Conservation (phyloP, 1,140 invertebrate genomes). For the Hypothenemus hampei region DNA sequence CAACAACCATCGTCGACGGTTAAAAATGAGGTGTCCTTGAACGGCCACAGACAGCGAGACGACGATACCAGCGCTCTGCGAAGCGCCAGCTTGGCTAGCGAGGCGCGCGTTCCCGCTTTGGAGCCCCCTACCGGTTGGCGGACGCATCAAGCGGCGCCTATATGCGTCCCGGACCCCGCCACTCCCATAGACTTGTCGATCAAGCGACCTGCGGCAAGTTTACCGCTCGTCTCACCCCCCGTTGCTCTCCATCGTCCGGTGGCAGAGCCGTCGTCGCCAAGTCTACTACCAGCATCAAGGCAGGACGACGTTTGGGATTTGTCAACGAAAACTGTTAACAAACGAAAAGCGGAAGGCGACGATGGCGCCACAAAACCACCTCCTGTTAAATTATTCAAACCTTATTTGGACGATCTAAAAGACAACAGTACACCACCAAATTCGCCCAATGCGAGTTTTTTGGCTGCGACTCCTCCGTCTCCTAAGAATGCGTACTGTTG, state of each 20-base stretch:
- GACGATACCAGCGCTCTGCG: constrained; percentile 33
- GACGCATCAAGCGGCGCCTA: constrained; percentile 27
- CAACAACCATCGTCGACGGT: constrained; percentile 45
- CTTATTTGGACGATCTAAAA: constrained; percentile 58
- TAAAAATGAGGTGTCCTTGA: constrained; percentile 32
- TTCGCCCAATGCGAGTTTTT: no score
- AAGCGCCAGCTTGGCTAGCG: constrained; percentile 25
- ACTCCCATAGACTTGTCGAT: constrained; percentile 43
- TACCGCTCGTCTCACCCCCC: constrained; percentile 44
- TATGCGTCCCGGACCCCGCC: constrained; percentile 34
- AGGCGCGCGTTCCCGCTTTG: constrained; percentile 27
- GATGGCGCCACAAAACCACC: constrained; percentile 24
- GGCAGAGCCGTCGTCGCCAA: constrained; percentile 46
- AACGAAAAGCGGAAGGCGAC: constrained; percentile 32
- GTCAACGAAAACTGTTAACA: constrained; percentile 43
- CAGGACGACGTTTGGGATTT: constrained; percentile 50
- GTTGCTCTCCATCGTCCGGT: constrained; percentile 44
- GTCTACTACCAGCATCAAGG: constrained; percentile 48
- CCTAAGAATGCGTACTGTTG: constrained; percentile 43
- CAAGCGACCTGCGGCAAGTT: constrained; percentile 43
- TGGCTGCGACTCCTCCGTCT: constrained; percentile 49
- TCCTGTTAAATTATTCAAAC: constrained; percentile 64
- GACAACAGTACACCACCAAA: constrained; percentile 36
- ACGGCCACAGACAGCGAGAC: constrained; percentile 40
- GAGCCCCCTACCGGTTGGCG: constrained; percentile 36